A percentile compares a stretch with the other conserved stretches of the same genome.
These are phyloP conservation scores for Falco cherrug DNA, from an alignment of 2,797 vertebrate genomes.

Conservation along the genomic window DNA sequence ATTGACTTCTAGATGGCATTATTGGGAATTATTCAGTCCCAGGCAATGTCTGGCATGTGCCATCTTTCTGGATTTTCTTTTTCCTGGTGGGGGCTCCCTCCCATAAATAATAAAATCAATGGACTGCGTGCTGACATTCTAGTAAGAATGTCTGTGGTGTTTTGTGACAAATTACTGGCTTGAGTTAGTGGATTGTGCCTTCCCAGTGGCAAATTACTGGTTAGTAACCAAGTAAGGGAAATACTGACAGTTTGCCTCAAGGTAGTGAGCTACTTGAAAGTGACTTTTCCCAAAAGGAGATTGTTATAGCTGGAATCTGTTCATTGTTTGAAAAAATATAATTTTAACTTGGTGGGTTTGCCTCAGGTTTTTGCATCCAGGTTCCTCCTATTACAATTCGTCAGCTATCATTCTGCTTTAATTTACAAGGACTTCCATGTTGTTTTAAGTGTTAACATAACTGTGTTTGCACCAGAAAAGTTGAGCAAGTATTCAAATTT, in stretches of 20 bases:
- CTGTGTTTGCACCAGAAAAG: neutral
- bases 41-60: neutral
- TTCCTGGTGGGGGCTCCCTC: neutral
- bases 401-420: neutral
- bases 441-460: neutral
- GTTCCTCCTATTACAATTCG: neutral
- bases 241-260: neutral
- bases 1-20: neutral
- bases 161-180: conserved; percentile 41
- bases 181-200: conserved; percentile 1
- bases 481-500: neutral
- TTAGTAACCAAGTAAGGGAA: conserved; percentile 4
- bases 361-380: neutral
- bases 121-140: neutral
- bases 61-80: neutral
- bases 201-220: conserved; percentile 33
- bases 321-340: neutral
- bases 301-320: neutral
- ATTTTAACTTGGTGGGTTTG: neutral
- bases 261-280: neutral
- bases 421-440: neutral
- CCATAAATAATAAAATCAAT: neutral
- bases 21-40: neutral
- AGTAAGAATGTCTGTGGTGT: neutral
- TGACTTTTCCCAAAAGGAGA: neutral